These are phyloP conservation scores for Lagopus leucura DNA, from an alignment of 2,113 vertebrate genomes.

Conservation along the genomic window DNA sequence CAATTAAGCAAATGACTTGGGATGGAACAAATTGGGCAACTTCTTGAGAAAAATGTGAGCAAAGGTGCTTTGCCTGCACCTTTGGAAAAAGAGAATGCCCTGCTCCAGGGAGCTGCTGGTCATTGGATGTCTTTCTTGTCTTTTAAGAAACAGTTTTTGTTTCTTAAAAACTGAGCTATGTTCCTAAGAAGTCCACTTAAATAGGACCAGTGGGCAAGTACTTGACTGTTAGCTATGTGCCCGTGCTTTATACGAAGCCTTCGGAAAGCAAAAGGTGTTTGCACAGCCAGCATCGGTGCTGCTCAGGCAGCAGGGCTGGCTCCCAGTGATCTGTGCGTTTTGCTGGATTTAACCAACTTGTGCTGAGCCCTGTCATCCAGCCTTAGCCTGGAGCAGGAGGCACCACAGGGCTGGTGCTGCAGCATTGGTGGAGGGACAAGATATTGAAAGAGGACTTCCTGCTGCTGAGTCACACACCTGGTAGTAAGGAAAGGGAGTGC, in stretches of 20 bases:
- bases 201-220: not conserved
- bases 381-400: not conserved
- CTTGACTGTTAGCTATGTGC: not conserved
- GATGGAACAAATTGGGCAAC: not conserved
- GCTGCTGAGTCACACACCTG: accelerated
- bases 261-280: not conserved
- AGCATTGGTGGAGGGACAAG: accelerated
- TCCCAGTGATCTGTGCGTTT: not conserved
- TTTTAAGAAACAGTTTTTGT: not conserved
- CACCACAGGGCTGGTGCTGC: not conserved
- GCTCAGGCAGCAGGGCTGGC: no score
- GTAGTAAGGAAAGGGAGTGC: not conserved
- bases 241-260: not conserved
- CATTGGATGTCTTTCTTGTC: not conserved
- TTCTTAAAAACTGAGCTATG: not conserved
- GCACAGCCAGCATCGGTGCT: no score
- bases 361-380: not conserved
- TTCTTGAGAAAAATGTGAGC: not conserved
- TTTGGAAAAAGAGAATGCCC: not conserved
- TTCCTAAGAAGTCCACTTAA: not conserved
- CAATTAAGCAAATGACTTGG: not conserved
- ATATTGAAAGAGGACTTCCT: not conserved
- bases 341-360: not conserved
- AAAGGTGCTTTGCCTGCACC: not conserved
- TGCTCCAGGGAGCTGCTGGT: not conserved